phyloP scores from a whole-genome alignment of 2,888 invertebrate genomes.

The Mayetiola destructor region DNA sequence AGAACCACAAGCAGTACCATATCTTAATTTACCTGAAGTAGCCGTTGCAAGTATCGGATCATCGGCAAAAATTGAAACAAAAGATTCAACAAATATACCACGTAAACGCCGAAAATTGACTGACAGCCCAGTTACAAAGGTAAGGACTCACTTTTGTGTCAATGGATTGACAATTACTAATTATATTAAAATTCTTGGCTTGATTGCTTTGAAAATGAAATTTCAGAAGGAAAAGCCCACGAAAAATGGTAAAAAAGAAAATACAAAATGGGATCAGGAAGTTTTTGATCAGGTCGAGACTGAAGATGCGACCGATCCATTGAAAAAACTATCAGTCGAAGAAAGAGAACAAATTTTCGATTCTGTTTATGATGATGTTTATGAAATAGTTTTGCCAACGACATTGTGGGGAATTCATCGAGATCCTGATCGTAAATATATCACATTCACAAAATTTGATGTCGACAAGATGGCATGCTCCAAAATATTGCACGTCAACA shows the following conservation, averaged over 20 bases:
- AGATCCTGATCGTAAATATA: conserved; percentile 21
- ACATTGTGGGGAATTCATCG: conserved; percentile 25
- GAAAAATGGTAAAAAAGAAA: too few relatives aligned
- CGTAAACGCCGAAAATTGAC: too few relatives aligned
- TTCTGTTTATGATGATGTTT: conserved; percentile 22
- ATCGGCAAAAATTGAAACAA: too few relatives aligned
- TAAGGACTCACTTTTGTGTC: too few relatives aligned
- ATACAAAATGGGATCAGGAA: too few relatives aligned
- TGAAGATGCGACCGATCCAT: not conserved
- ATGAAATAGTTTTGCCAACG: conserved; percentile 22
- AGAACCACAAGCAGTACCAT: conserved; percentile 23
- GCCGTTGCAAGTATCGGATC: too few relatives aligned
- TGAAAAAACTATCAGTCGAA: not conserved
- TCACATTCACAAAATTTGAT: conserved; percentile 23
- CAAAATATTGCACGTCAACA: conserved; percentile 18
- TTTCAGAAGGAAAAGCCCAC: too few relatives aligned
- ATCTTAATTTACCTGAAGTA: conserved; percentile 20
- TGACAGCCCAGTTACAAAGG: too few relatives aligned
- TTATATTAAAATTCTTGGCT: too few relatives aligned
- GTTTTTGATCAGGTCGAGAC: not conserved
- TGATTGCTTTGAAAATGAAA: too few relatives aligned
- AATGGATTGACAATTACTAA: too few relatives aligned
- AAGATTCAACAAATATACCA: too few relatives aligned
- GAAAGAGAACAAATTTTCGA: conserved; percentile 18
- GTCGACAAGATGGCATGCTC: conserved; percentile 16